Evolutionary conservation across 1,140 invertebrate species (phyloP).

Genomic region (Platorchestia sp.): DNA sequence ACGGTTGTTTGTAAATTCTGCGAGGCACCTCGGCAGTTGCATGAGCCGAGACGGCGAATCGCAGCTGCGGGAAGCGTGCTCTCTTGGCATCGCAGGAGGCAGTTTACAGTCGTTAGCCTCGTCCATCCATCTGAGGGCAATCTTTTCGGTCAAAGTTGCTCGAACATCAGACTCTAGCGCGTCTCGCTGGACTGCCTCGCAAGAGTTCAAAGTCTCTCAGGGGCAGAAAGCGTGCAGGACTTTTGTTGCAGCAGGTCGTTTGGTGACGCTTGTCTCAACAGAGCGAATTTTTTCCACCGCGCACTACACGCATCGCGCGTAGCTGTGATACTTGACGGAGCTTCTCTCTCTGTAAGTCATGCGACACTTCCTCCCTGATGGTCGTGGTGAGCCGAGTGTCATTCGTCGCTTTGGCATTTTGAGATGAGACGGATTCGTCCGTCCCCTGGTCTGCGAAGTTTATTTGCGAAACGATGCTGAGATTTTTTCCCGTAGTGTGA

Average conservation of each 20-base stretch:
- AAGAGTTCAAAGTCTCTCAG: neutral
- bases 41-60: too few species aligned
- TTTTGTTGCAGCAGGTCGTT: neutral
- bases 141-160: conserved; percentile 3
- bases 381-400: neutral
- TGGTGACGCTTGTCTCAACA: neutral
- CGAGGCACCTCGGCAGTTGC: too few species aligned
- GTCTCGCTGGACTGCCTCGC: neutral
- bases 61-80: too few species aligned
- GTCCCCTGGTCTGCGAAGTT: neutral
- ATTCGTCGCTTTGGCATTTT: neutral
- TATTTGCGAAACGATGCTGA: neutral
- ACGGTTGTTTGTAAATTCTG: neutral
- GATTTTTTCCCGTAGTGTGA: neutral
- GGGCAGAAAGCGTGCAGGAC: neutral
- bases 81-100: neutral
- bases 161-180: neutral
- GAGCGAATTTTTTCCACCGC: neutral
- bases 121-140: conserved; percentile 11
- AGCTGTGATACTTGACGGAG: neutral
- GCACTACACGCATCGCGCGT: neutral
- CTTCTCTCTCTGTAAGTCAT: neutral
- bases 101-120: neutral
- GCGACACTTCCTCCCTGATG: neutral
- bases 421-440: neutral